Evolutionary conservation across 2,113 vertebrate species (phyloP).

Genomic region (Chamaea fasciata): DNA sequence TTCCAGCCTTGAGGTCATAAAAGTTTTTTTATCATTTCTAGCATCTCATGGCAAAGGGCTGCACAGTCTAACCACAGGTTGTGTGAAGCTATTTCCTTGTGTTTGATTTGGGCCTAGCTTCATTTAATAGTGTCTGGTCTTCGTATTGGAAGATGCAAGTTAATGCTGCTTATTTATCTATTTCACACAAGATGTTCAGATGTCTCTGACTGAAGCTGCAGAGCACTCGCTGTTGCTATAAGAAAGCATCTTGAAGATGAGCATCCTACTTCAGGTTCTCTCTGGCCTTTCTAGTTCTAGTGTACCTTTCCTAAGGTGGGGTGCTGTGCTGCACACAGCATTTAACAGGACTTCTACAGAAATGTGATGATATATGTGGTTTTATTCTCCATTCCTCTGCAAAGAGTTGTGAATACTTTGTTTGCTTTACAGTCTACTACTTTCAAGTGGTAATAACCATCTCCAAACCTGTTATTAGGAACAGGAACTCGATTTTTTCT

Average conservation of each 20-base stretch:
- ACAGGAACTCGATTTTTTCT: neutral
- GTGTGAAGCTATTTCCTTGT: neutral
- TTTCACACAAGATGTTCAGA: neutral
- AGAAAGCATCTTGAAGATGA: neutral
- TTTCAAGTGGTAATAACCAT: neutral
- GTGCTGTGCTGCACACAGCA: neutral
- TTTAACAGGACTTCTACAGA: neutral
- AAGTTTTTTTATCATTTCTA: neutral
- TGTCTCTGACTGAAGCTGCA: neutral
- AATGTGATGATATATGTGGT: neutral
- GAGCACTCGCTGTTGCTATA: neutral
- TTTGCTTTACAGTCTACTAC: neutral
- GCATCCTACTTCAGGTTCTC: neutral
- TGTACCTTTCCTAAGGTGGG: neutral
- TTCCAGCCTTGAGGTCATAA: neutral
- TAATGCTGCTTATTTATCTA: neutral
- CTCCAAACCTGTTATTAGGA: neutral
- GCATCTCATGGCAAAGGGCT: neutral
- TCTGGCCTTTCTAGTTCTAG: neutral
- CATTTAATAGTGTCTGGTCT: neutral
- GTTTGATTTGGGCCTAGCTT: neutral
- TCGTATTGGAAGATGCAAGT: neutral
- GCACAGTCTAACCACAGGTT: neutral
- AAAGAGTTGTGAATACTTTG: neutral
- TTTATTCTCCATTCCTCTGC: neutral